Evolutionary conservation across 2,888 invertebrate species (phyloP).

Genomic region (Sturmia bella): DNA sequence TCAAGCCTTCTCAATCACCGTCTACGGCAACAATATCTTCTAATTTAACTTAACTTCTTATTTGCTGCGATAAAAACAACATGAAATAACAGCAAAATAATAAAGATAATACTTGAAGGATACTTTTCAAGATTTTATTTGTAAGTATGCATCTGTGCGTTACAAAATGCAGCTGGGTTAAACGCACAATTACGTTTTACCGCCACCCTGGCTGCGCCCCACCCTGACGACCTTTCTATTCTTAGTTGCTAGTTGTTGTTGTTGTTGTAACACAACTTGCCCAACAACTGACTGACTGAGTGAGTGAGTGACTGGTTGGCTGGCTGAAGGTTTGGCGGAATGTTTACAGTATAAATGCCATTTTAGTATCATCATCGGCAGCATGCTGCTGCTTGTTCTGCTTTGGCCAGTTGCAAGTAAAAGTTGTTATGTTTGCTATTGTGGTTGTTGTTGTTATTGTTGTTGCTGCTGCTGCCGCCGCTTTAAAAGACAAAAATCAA

Average conservation of each 20-base stretch:
- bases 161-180: slow-evolving; percentile 56
- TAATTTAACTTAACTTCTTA: slow-evolving; percentile 65
- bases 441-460: neutral
- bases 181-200: slow-evolving; percentile 63
- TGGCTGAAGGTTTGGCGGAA: neutral
- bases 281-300: neutral
- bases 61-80: slow-evolving; percentile 60
- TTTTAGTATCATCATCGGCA: slow-evolving; percentile 4
- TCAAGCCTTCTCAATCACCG: no score
- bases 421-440: slow-evolving; percentile 18
- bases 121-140: slow-evolving; percentile 45
- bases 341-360: slow-evolving; percentile 27
- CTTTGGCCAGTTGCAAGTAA: slow-evolving; percentile 21
- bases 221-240: neutral
- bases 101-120: slow-evolving; percentile 60
- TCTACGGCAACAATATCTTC: slow-evolving; percentile 35
- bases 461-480: slow-evolving; percentile 5
- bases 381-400: no score
- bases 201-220: neutral
- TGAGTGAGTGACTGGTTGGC: neutral
- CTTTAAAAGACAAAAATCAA: slow-evolving; percentile 44
- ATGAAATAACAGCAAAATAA: slow-evolving; percentile 55
- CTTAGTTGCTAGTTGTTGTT: no score
- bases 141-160: slow-evolving; percentile 44
- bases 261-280: neutral